Percentiles rank a stretch among this genome's conserved stretches.
Conservation (phyloP, 2,797 vertebrate genomes). For the Hipposideros larvatus region DNA sequence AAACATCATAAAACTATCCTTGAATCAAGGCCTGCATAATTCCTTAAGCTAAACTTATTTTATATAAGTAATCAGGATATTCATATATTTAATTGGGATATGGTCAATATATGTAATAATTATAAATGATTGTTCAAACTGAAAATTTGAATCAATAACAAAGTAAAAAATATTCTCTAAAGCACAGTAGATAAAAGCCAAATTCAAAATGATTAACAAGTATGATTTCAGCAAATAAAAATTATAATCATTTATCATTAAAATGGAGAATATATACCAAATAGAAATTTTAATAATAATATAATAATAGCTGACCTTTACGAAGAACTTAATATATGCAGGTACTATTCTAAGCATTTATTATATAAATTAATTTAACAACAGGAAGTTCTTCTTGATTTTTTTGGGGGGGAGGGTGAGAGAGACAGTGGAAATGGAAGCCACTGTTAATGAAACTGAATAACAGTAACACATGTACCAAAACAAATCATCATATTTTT, state of each 20-base stretch:
- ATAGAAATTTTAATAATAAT: neutral
- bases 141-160: neutral
- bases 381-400: neutral
- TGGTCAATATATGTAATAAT: neutral
- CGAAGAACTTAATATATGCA: neutral
- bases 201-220: neutral
- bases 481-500: neutral
- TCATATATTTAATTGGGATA: neutral
- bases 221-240: conserved; percentile 33
- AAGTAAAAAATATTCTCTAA: neutral
- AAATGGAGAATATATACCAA: neutral
- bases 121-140: neutral
- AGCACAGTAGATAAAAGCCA: neutral
- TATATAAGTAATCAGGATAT: neutral
- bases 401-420: neutral
- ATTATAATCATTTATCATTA: neutral
- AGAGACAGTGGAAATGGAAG: neutral
- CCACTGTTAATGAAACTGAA: neutral
- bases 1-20: neutral
- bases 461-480: neutral
- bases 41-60: neutral
- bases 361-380: neutral
- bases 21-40: neutral
- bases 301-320: neutral
- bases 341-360: neutral